phyloP scores from a whole-genome alignment of 2,888 invertebrate genomes.

The Dione vanillae region DNA sequence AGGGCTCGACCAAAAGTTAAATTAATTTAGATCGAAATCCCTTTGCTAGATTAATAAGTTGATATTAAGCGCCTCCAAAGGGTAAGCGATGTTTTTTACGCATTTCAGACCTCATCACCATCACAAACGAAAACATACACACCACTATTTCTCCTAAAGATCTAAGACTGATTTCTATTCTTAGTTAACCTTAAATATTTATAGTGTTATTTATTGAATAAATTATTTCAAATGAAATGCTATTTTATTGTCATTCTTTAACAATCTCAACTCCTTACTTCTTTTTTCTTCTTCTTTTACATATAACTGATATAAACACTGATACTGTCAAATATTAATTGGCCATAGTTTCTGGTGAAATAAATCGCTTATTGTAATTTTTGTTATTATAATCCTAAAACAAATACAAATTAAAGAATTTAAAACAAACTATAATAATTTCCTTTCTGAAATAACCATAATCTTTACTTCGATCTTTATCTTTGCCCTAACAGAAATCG shows the following conservation, averaged over 20 bases:
- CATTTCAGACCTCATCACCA: conserved; percentile 76
- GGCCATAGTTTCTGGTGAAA: background rate
- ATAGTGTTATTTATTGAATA: conserved; percentile 33
- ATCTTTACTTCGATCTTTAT: conserved; percentile 53
- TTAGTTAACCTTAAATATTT: conserved; percentile 11
- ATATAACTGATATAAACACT: background rate
- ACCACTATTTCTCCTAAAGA: conserved; percentile 66
- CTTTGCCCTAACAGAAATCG: conserved; percentile 80
- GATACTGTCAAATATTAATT: background rate
- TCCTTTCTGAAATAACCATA: conserved; percentile 20
- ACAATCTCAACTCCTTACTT: conserved; percentile 1
- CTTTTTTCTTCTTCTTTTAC: conserved; percentile 6
- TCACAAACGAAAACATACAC: conserved; percentile 73
- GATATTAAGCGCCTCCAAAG: conserved; percentile 40
- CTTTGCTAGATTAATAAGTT: conserved; percentile 17
- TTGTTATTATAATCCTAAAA: background rate
- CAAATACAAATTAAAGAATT: conserved; percentile 14
- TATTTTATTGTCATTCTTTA: conserved; percentile 33
- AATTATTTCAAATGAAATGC: conserved; percentile 27
- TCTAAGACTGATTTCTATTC: conserved; percentile 42
- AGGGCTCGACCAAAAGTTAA: conserved; percentile 2
- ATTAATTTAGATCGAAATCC: conserved; percentile 10
- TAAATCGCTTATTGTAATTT: background rate
- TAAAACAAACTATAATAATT: background rate
- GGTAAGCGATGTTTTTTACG: conserved; percentile 62